A percentile compares a stretch with the other conserved stretches of the same genome.
phyloP scores from a whole-genome alignment of 2,888 invertebrate genomes.

The Temnothorax ravouxi region DNA sequence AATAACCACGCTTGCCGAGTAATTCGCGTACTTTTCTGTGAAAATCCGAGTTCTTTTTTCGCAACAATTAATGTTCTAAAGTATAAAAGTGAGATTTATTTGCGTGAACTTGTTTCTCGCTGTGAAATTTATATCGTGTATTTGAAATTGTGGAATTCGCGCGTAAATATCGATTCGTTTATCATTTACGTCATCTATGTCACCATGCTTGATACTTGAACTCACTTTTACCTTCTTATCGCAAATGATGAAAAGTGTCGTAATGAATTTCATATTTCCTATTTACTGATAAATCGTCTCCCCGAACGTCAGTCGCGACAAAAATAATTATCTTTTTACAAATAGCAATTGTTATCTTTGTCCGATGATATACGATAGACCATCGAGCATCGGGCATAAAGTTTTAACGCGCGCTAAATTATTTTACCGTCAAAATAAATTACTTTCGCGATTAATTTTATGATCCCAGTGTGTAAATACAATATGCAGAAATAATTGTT shows the following conservation, averaged over 20 bases:
- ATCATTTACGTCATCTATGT: not conserved
- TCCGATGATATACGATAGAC: slow-evolving; percentile 15
- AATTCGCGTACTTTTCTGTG: not conserved
- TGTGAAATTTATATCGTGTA: not conserved
- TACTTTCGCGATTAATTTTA: slow-evolving; percentile 15
- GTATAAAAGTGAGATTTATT: slow-evolving; percentile 10
- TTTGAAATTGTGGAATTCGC: not conserved
- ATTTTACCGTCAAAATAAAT: slow-evolving; percentile 14
- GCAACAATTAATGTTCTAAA: slow-evolving; percentile 13
- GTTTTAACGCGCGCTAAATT: slow-evolving; percentile 24
- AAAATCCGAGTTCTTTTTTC: not conserved
- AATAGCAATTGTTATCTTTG: slow-evolving; percentile 20
- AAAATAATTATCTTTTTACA: slow-evolving; percentile 24
- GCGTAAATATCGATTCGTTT: not conserved
- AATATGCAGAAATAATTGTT: slow-evolving; percentile 13
- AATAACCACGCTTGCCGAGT: not conserved
- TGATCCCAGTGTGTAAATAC: not conserved
- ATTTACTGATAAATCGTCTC: slow-evolving; percentile 17
- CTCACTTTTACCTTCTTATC: slow-evolving; percentile 18
- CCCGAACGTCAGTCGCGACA: not conserved
- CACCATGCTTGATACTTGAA: not conserved
- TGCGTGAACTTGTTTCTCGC: not conserved
- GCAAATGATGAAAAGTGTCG: slow-evolving; percentile 1
- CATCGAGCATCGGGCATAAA: slow-evolving; percentile 11
- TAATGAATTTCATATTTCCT: slow-evolving; percentile 8